phyloP scores from a whole-genome alignment of 2,113 vertebrate genomes.

The Jaculus jaculus region DNA sequence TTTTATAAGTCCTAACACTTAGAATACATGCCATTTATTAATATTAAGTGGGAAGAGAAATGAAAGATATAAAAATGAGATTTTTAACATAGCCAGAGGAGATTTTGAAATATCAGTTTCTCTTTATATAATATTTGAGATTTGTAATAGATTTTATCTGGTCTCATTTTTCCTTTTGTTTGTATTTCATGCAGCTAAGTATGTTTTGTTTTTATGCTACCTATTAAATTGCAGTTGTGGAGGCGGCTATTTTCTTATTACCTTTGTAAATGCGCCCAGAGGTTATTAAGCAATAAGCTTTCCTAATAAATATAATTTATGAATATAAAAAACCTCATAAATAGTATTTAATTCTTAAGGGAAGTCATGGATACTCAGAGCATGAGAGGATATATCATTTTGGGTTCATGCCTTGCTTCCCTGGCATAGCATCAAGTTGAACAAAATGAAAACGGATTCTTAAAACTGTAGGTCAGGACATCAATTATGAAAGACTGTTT shows the following conservation, averaged over 20 bases:
- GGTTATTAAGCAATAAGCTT: conserved; percentile 63
- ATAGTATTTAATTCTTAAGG: conserved; percentile 64
- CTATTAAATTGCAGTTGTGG: conserved; percentile 48
- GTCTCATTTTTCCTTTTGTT: conserved; percentile 35
- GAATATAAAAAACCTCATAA: conserved; percentile 55
- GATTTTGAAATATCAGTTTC: neutral
- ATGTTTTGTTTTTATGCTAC: conserved; percentile 55
- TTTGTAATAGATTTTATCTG: conserved; percentile 43
- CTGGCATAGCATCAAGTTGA: neutral
- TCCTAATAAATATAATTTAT: conserved; percentile 67
- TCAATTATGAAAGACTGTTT: conserved; percentile 48
- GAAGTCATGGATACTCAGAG: conserved; percentile 23
- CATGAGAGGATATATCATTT: neutral
- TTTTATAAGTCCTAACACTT: neutral
- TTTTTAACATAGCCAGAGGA: neutral
- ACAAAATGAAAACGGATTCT: conserved; percentile 48
- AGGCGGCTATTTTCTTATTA: conserved; percentile 49
- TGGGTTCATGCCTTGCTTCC: conserved; percentile 8
- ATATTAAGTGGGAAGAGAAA: neutral
- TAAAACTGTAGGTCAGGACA: neutral
- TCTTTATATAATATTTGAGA: neutral
- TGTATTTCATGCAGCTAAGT: conserved; percentile 27
- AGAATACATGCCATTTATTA: neutral
- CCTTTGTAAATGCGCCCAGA: conserved; percentile 62
- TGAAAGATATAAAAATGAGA: neutral